A percentile compares a stretch with the other conserved stretches of the same genome.
Evolutionary conservation across 2,888 invertebrate species (phyloP).

Genomic region (Dolichomitus sp.): DNA sequence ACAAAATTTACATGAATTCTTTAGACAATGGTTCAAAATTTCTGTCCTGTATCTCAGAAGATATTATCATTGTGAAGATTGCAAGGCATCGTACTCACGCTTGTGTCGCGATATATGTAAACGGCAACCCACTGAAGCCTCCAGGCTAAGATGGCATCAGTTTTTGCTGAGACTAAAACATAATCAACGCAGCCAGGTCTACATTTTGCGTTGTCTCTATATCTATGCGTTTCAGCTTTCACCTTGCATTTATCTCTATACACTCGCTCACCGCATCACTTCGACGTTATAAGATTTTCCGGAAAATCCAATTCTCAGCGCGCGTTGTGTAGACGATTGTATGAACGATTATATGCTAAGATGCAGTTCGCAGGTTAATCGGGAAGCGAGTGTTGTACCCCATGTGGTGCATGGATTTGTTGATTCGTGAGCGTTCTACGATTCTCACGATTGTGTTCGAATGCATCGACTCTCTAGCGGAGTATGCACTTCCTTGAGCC

Average conservation of each 20-base stretch:
- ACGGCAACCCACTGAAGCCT: neutral
- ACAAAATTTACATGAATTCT: slow-evolving; percentile 12
- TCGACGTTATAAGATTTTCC: slow-evolving; percentile 43
- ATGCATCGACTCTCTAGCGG: slow-evolving; percentile 44
- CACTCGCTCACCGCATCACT: neutral
- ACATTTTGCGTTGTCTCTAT: slow-evolving; percentile 6
- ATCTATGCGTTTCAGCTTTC: slow-evolving; percentile 40
- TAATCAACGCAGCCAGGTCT: slow-evolving; percentile 24
- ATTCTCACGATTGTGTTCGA: slow-evolving; percentile 61
- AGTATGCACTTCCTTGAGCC: slow-evolving; percentile 50
- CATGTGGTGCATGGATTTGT: neutral
- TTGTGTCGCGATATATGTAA: neutral
- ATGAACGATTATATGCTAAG: slow-evolving; percentile 39
- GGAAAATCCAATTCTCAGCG: slow-evolving; percentile 45
- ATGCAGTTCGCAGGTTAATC: slow-evolving; percentile 29
- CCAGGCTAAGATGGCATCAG: slow-evolving; percentile 11
- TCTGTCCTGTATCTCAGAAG: slow-evolving; percentile 14
- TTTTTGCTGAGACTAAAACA: slow-evolving; percentile 10
- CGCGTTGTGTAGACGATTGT: neutral
- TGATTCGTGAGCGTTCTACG: neutral
- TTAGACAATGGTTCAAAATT: slow-evolving; percentile 15
- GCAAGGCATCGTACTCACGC: neutral
- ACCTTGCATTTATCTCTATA: slow-evolving; percentile 17
- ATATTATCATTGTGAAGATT: slow-evolving; percentile 21
- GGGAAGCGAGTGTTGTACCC: slow-evolving; percentile 11